Evolutionary conservation across 2,888 invertebrate genomes (phyloP), one percentile per base, ranked within the genome.

Genomic region (Microplitis deprimator): DNA sequence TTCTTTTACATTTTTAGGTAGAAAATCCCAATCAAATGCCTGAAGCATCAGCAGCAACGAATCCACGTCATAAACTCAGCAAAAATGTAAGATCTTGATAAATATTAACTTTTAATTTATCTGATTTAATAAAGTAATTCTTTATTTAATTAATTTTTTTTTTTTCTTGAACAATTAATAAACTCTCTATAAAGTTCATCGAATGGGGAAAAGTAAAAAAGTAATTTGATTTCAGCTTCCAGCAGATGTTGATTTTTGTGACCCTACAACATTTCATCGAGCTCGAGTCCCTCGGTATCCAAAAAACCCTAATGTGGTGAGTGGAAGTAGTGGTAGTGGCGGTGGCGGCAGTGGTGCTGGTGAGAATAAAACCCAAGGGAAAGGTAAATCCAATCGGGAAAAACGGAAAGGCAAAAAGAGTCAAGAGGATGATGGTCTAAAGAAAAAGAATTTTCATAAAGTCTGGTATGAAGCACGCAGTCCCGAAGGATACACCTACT

Each of bases 381-480:
- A 85, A 77, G 80, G 73, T 70, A 86, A 87, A 76, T 4, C 76
- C 6, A 77, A 75, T 13, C 78, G 78, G 77, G 79, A 79, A 1
- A 87, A 87, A 79, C 84, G 84, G 40, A 87, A 84, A 61, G 88
- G 88, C 50, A 91, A 89, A 81, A 84, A 81, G 59, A 68, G 77
- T 5, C 79, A 83, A 39, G 83, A 82, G 65, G 83, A 86, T 16
- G 83, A 84, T 40, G 76, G 77, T 69, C 41, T 77, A 3, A 73
- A 73, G 71, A 84, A 81, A 76, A 73, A 79, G 68, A 62, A 70
- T 60, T 85, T 88, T 10, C 82, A 78, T 4, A 92, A 91, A 70
- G 87, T 93, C 29, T 97, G 97, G 97, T 94, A 95, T 81, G 96
- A 97, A 89, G 94, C 94, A 0, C 93, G 93, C 82, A 93, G 93